Conservation (phyloP, 92 coral and sea anemone species). For the Porites rus region DNA sequence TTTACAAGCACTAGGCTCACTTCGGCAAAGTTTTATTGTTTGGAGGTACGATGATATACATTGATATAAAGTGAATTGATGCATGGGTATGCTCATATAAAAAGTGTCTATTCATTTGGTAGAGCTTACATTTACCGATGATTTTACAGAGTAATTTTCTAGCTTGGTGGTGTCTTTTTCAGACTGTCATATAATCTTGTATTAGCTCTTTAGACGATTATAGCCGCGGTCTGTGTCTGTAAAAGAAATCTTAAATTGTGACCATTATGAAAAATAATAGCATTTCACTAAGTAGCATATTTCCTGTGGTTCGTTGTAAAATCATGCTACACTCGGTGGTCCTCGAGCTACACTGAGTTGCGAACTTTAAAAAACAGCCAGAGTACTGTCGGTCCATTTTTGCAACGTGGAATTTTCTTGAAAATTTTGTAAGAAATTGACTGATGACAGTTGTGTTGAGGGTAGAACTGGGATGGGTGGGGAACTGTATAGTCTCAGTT, state of each 20-base stretch:
- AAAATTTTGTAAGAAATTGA: not conserved
- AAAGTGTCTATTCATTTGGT: no score
- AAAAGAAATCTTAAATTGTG: not conserved
- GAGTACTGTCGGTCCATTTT: not conserved
- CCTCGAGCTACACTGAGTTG: no score
- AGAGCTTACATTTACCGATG: no score
- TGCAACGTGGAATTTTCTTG: not conserved
- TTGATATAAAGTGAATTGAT: no score
- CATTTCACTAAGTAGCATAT: not conserved
- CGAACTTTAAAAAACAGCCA: not conserved
- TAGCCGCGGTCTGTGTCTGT: not conserved
- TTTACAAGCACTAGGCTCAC: no score
- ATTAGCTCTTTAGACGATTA: no score
- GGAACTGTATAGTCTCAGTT: not conserved
- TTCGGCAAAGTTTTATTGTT: no score
- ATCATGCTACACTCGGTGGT: not conserved
- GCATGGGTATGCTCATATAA: no score
- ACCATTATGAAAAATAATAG: not conserved
- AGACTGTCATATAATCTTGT: no score
- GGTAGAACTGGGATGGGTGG: not conserved
- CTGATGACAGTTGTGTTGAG: not conserved
- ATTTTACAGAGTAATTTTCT: no score
- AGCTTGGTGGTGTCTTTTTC: no score
- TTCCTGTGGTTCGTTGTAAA: not conserved
- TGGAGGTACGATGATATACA: no score